phyloP scores from a whole-genome alignment of 2,888 invertebrate genomes.

The Mystacides longicornis region DNA sequence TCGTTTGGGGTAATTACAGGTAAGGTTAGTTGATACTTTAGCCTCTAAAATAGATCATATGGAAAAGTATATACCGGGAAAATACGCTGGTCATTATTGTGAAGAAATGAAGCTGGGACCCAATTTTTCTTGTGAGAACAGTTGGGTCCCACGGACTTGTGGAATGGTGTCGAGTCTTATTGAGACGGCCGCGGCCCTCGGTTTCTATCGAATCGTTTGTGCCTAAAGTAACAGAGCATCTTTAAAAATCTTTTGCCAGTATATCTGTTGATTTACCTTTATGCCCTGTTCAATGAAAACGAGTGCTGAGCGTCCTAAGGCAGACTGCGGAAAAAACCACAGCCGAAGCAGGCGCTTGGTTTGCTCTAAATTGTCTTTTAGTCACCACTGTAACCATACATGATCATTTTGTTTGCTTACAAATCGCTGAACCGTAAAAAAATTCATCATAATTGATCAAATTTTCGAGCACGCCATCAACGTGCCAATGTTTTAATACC shows the following conservation, averaged over 20 bases:
- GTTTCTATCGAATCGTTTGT: no score
- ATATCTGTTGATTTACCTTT: not conserved
- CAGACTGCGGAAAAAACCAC: not conserved
- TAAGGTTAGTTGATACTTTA: no score
- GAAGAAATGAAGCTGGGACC: no score
- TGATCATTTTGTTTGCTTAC: not conserved
- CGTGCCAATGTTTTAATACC: not conserved
- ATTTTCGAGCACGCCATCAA: not conserved
- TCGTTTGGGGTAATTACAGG: no score
- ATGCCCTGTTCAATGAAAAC: constrained; percentile 3
- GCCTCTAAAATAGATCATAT: no score
- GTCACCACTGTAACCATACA: not conserved
- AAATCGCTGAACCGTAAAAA: not conserved
- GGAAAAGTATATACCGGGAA: no score
- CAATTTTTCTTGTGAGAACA: no score
- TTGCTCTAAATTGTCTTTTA: not conserved
- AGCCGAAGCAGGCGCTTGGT: not conserved
- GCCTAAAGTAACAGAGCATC: not conserved
- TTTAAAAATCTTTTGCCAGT: not conserved
- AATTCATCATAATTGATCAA: not conserved
- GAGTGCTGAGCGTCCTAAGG: not conserved
- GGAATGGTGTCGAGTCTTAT: no score
- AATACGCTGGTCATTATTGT: no score
- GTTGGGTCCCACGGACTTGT: no score
- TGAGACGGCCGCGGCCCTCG: no score